Conservation (phyloP, 2,888 invertebrate species). For the Caradrina clavipalpis region DNA sequence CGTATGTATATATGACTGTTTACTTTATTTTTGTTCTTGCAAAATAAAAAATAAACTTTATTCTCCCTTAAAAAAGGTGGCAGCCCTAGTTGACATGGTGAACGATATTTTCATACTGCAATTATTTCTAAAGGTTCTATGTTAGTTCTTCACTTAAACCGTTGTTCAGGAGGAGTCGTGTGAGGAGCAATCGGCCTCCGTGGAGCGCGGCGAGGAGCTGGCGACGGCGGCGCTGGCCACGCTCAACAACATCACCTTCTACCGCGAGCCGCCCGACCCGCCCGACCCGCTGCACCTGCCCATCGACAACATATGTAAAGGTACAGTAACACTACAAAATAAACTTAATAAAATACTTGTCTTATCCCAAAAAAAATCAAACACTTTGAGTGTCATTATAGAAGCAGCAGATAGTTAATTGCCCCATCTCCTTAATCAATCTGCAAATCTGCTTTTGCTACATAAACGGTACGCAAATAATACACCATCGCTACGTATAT, state of each 20-base stretch:
- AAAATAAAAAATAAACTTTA: too few species aligned
- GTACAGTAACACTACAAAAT: conserved; percentile 57
- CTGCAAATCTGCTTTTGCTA: too few species aligned
- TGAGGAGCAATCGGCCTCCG: conserved; percentile 63
- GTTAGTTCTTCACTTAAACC: background rate
- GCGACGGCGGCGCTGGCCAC: conserved; percentile 95
- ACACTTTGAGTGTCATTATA: too few species aligned
- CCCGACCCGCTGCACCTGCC: conserved; percentile 93
- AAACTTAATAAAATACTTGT: too few species aligned
- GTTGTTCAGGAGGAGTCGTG: conserved; percentile 57
- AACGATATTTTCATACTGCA: background rate
- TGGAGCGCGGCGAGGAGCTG: conserved; percentile 92
- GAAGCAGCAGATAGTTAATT: too few species aligned
- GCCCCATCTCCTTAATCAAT: too few species aligned
- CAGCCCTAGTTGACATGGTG: too few species aligned
- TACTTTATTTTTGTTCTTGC: too few species aligned
- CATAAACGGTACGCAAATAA: too few species aligned
- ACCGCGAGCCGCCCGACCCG: conserved; percentile 87
- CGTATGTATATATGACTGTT: too few species aligned
- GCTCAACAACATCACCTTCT: conserved; percentile 96
- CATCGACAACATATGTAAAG: conserved; percentile 93
- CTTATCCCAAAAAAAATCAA: too few species aligned
- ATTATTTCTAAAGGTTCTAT: background rate
- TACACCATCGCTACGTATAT: background rate
- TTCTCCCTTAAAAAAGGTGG: too few species aligned